A percentile compares a stretch with the other conserved stretches of the same genome.
Conservation (phyloP, 2,797 vertebrate species). For the Eulemur coronatus region DNA sequence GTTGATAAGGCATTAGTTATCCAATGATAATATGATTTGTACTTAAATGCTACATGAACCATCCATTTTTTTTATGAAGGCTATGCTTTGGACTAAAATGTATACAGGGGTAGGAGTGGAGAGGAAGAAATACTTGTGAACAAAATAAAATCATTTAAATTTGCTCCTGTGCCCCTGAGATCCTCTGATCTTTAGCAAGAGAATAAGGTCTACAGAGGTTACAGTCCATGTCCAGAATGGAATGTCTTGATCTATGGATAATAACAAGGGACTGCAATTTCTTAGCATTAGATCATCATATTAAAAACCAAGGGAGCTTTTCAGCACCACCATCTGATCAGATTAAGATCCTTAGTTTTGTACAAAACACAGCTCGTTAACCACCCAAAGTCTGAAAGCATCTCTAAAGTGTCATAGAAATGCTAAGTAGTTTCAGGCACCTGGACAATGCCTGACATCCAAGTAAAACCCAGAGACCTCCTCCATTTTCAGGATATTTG, state of each 20-base stretch:
- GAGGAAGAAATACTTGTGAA: constrained; percentile 25
- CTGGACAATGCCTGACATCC: constrained; percentile 62
- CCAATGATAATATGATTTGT: neutral
- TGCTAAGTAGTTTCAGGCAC: constrained; percentile 73
- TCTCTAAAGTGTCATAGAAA: constrained; percentile 78
- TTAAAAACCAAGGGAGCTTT: constrained; percentile 74
- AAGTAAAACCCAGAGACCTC: constrained; percentile 46
- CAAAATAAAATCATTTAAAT: constrained; percentile 63
- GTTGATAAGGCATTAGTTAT: constrained; percentile 12
- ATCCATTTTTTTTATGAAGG: constrained; percentile 19
- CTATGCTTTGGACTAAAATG: neutral
- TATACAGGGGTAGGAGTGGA: neutral
- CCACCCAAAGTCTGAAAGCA: constrained; percentile 75
- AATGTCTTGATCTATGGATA: constrained; percentile 67
- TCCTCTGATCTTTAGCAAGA: constrained; percentile 61
- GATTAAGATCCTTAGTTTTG: constrained; percentile 72
- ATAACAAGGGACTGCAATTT: constrained; percentile 64
- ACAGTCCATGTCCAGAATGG: constrained; percentile 57
- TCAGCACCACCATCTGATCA: constrained; percentile 72
- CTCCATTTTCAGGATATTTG: constrained; percentile 63
- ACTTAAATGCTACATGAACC: neutral
- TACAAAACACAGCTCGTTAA: constrained; percentile 73
- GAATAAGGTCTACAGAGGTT: constrained; percentile 60
- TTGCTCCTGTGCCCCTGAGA: neutral
- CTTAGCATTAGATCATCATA: constrained; percentile 71